Base-by-base conservation (phyloP, 2,797 vertebrate species). In the Pantherophis vulpinus region DNA sequence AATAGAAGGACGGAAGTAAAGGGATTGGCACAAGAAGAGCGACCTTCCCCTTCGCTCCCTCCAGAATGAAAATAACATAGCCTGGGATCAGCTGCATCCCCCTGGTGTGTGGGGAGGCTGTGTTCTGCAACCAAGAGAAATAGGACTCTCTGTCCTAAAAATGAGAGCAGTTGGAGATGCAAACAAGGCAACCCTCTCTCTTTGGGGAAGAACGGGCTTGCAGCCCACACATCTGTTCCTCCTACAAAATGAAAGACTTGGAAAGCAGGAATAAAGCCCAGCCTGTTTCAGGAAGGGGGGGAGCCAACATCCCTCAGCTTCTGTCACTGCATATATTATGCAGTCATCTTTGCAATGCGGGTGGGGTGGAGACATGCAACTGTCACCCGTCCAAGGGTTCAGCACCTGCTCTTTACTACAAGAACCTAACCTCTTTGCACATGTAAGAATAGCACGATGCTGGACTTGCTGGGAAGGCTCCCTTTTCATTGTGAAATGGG, bases 201-300 rank as follows among this genome's bases (percentile, higher is more conserved):
- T 96, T 95, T 94, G 94, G 96, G 97, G 95, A 97, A 97, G 94
- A 96, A 96, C 94, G 95, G 96, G 95, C 97, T 94, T 92, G 96
- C 89, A 96, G 96, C 94, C 96, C 94, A 95, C 97, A 96, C 98
- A 98, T 97, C 98, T 98, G 98, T 97, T 96, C 96, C 96, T 97
- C 95, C 94, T 89, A 91, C 96, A 97, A 97, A 97, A 97, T 97
- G 97, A 97, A 97, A 97, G 96, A 96, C 95, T 97, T 97, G 97
- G 97, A 96, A 97, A 97, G 95, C 90, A 96, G 94, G 60, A 94
- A 97, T 97, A 97, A 97, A 97, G 96, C 96, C 87, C 0, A 74
- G 96, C 89, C 97, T 97, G 97, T 98, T 96, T 94, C 88, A 88
- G 95, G 94, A 61, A 8, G 20, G 32, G 3, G 14, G 27, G 8